A percentile compares a stretch with the other conserved stretches of the same genome.
Evolutionary conservation across 2,888 invertebrate genomes (phyloP).

Genomic region (Palloptera scutellata): DNA sequence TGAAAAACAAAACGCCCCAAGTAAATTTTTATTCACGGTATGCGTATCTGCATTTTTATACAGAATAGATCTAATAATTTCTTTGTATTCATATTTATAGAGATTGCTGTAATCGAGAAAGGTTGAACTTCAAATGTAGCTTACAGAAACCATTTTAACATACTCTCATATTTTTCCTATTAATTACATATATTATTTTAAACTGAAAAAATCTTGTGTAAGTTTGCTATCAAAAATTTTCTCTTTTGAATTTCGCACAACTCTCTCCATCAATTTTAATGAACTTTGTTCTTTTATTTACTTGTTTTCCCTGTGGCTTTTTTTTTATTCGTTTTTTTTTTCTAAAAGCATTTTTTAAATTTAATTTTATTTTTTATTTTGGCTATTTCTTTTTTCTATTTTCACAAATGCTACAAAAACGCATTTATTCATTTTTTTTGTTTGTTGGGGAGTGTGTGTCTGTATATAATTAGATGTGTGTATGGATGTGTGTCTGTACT

Average conservation of each 20-base stretch:
- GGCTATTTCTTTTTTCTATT: conserved; percentile 28
- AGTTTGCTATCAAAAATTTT: conserved; percentile 28
- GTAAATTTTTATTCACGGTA: too few species aligned
- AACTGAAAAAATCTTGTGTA: neutral
- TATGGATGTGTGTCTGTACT: conserved; percentile 9
- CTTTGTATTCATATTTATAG: too few species aligned
- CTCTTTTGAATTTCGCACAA: too few species aligned
- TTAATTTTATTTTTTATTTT: conserved; percentile 24
- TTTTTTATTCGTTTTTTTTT: conserved; percentile 30
- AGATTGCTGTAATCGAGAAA: too few species aligned
- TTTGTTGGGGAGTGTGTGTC: conserved; percentile 12
- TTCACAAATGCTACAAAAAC: too few species aligned
- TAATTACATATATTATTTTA: too few species aligned
- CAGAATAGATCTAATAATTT: too few species aligned
- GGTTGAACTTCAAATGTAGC: too few species aligned
- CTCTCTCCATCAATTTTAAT: neutral
- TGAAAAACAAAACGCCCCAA: too few species aligned
- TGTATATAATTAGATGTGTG: neutral
- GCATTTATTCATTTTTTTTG: neutral
- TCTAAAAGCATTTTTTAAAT: conserved; percentile 25
- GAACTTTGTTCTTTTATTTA: conserved; percentile 25
- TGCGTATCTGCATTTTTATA: too few species aligned
- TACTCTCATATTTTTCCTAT: too few species aligned
- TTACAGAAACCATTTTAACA: too few species aligned
- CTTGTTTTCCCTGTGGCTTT: conserved; percentile 38